Conservation (phyloP, 2,113 vertebrate species). For the Nettapus auritus region DNA sequence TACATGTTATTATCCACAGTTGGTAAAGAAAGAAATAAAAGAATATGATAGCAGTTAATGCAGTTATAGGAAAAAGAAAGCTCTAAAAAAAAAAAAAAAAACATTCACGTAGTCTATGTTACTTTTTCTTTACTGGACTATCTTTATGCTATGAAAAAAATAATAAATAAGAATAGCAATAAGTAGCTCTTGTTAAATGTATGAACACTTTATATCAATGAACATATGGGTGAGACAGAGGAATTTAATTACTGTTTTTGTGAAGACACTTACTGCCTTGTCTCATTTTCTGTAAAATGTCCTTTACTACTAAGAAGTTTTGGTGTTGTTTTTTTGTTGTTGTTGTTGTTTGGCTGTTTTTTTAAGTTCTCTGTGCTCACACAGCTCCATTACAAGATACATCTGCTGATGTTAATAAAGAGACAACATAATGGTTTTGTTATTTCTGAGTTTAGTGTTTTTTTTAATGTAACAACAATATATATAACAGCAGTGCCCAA, state of each 20-base stretch:
- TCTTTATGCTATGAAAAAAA: background rate
- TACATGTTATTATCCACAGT: background rate
- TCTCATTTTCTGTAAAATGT: conserved; percentile 85
- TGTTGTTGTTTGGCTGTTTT: background rate
- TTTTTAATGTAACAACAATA: background rate
- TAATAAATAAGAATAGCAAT: background rate
- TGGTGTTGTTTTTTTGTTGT: no score
- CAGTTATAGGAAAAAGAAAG: background rate
- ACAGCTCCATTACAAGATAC: conserved; percentile 87
- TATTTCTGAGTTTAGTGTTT: background rate
- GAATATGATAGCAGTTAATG: background rate
- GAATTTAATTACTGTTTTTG: conserved; percentile 77
- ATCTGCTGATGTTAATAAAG: conserved; percentile 76
- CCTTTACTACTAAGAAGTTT: conserved; percentile 74
- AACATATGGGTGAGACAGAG: background rate
- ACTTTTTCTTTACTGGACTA: background rate
- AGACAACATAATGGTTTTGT: background rate
- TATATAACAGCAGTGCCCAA: background rate
- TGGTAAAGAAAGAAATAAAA: background rate
- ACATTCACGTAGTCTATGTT: background rate
- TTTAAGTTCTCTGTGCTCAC: conserved; percentile 85
- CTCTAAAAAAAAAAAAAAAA: background rate
- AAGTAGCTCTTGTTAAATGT: background rate
- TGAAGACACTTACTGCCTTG: conserved; percentile 84
- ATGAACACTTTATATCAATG: background rate